Evolutionary conservation across 2,888 invertebrate genomes (phyloP), one percentile per base, ranked within the genome.

Genomic region (Lepidocyrtoides sp.): DNA sequence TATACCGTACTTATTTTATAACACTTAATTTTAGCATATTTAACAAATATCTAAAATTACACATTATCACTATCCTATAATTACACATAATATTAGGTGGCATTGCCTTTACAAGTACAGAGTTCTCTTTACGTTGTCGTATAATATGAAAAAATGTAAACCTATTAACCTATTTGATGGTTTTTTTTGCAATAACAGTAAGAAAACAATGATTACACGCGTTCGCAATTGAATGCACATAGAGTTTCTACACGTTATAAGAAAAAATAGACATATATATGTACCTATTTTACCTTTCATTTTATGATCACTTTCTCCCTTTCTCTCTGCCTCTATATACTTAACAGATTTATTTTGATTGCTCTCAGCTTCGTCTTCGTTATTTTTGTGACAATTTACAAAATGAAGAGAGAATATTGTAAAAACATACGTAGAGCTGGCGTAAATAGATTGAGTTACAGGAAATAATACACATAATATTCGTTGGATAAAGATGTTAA

Each of bases 221-320:
- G n/a, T 54, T n/a, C 54, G 17, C 20, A 54, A 54, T 54, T n/a
- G 17, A 54, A 54, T 54, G 2, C 54, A 7, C 10, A 7, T 41
- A 54, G 17, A 54, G 54, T 54, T 3, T 54, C 54, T 54, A 54
- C 54, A 54, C 17, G 14, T 51, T 36, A 36, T 44, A 44, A 54
- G 17, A 54, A 54, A 54, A 54, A 44, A 44, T 63, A 63, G n/a
- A 63, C 14, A n/a, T n/a, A n/a, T n/a, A n/a, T n/a, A n/a, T n/a
- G n/a, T n/a, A n/a, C n/a, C n/a, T n/a, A n/a, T 41, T 7, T 41
- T 54, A 54, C n/a, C 54, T 54, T 54, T 54, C 54, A 54, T 20
- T 14, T 54, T n/a, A 54, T 12, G 54, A 54, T 54, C 54, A 54
- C 54, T 54, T 54, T 54, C 54, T n/a, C n/a, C n/a, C n/a, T n/a